Evolutionary conservation across 2,113 vertebrate species (phyloP), one percentile per base, ranked within the genome.

Genomic region (Trichechus manatus): DNA sequence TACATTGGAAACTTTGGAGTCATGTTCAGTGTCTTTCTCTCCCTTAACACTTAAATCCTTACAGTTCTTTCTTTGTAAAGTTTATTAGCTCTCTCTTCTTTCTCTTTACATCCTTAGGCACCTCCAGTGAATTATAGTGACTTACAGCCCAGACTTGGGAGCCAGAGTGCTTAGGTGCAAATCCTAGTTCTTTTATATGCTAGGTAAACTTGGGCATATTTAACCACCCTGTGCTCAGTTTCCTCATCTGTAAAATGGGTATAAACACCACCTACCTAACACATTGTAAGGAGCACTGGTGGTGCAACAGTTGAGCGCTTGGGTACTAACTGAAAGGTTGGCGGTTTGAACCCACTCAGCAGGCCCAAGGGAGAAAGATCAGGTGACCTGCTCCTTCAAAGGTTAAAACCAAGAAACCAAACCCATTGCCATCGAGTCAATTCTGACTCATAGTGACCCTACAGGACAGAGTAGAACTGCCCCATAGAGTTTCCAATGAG

Each of bases 1-100:
- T 82, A n/a, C 5, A 31, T 9, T 92, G 80, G 39, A 85, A 91
- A 93, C 36, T 88, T 91, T 44, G 53, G 59, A 93, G 19, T 78
- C 27, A 74, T 92, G 83, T 92, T 87, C 50, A 90, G 8, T 92
- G 84, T 19, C 11, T 77, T 93, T 96, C 56, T 91, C 74, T 96
- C 5, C 42, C 53, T 95, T 94, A 86, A 77, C 3, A 29, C 63
- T 11, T 50, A 78, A 83, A 44, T 83, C 15, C 33, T 96, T 72
- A 63, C 1, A 66, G 27, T 27, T 95, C 8, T 89, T 83, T 72
- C 14, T 91, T 89, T 66, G 25, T 59, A 66, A 91, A 59, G 29
- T 56, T 89, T 81, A 14, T 95, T 27, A 23, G 6, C 4, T 83
- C 29, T 82, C 36, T 68, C 75, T 87, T 82, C 8, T 82, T 64